Conservation (phyloP, 2,888 invertebrate genomes). For the Erynnis tages region DNA sequence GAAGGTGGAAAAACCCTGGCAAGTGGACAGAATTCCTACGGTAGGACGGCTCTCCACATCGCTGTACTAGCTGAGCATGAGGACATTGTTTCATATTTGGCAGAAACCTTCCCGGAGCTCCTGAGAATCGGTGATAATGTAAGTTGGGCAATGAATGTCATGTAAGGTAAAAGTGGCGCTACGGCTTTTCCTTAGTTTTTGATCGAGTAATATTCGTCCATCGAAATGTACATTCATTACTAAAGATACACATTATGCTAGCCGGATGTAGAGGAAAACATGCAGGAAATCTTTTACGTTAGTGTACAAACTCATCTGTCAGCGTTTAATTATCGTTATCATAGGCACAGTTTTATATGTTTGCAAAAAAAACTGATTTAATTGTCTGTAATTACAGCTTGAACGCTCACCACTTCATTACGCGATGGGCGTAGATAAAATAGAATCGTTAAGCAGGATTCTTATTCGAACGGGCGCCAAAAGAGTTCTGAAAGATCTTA, state of each 20-base stretch:
- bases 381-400: slow-evolving; percentile 83
- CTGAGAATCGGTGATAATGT: slow-evolving; percentile 92
- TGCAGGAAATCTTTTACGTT: too few species aligned
- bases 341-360: too few species aligned
- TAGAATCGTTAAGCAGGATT: slow-evolving; percentile 90
- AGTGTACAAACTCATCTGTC: too few species aligned
- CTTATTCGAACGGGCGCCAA: slow-evolving; percentile 92
- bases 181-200: too few species aligned
- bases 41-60: slow-evolving; percentile 91
- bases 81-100: slow-evolving; percentile 89
- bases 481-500: slow-evolving; percentile 91
- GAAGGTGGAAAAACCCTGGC: slow-evolving; percentile 67
- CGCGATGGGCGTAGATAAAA: slow-evolving; percentile 93
- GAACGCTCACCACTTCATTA: slow-evolving; percentile 94
- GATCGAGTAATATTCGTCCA: too few species aligned
- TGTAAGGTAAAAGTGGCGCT: too few species aligned
- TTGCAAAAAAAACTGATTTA: too few species aligned
- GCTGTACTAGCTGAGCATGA: slow-evolving; percentile 92
- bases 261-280: too few species aligned
- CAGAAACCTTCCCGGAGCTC: slow-evolving; percentile 86
- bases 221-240: too few species aligned
- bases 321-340: too few species aligned
- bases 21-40: slow-evolving; percentile 83
- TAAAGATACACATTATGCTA: too few species aligned
- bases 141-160: slow-evolving; percentile 51